Base-by-base conservation (phyloP, 1,140 invertebrate species). In the Drosophila serrata region DNA sequence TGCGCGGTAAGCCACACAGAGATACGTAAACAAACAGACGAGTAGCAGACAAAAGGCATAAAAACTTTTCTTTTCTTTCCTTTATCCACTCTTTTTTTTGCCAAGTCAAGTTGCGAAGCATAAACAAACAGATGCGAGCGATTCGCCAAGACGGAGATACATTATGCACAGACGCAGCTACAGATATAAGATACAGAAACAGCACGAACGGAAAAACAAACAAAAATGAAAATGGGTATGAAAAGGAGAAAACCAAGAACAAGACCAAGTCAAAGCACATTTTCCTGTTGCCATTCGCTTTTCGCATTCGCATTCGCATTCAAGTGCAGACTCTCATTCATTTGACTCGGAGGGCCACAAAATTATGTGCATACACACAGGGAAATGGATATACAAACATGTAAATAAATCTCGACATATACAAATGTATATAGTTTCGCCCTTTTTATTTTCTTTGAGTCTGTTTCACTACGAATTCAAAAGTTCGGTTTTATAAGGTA, bases 141-240 rank as follows among this genome's bases (percentile, higher is more conserved):
- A 78, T 82, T 74, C 70, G 61, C 70, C 75, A 88, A 69, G 75
- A 33, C 77, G 67, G 39, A 79, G 75, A 79, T 86, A 86, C 84
- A 86, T 86, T 88, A 86, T 88, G 82, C 79, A 79, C 84, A 87
- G 84, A 75, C 84, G 70, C 64, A 63, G 61, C 57, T 62, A 63
- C 60, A 77, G 75, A 77, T 61, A 77, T 73, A 63, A 73, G 67
- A 72, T 72, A 72, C 68, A 33, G 27, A 35, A 53, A 74, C 62
- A 63, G 67, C 77, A 70, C 58, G 59, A 60, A 13, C 24, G 42
- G 31, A 48, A 58, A 63, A 65, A 63, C 57, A 74, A 74, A 74
- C 70, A 53, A 33, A 74, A 62, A 75, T 58, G 57, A 53, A 42
- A 42, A 29, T 43, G 63, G 63, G 73, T 68, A 57, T 56, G 61